Conservation (phyloP, 2,888 invertebrate genomes). For the Trissolcus brochymenae region DNA sequence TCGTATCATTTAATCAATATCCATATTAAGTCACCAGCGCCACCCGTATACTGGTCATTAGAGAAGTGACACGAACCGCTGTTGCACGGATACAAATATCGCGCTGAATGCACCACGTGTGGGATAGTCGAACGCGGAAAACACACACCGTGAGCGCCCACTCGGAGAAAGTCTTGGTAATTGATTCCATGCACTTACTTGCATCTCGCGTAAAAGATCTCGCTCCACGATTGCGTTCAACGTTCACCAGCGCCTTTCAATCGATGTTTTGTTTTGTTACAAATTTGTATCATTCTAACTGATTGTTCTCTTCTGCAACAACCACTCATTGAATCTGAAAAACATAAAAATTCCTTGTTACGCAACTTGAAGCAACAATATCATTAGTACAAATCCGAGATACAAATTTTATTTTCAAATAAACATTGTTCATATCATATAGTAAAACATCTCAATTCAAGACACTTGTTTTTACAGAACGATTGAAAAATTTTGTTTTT, state of each 20-base stretch:
- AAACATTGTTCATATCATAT: too few species aligned
- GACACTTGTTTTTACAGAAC: too few species aligned
- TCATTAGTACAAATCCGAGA: too few species aligned
- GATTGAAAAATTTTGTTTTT: too few species aligned
- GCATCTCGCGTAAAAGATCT: slow-evolving; percentile 65
- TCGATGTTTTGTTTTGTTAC: slow-evolving; percentile 18
- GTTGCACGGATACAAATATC: slow-evolving; percentile 41
- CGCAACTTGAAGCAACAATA: too few species aligned
- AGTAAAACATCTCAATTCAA: too few species aligned
- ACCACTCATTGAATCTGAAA: too few species aligned
- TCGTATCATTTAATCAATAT: slow-evolving; percentile 46
- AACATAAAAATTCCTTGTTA: too few species aligned
- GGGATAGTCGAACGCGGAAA: slow-evolving; percentile 64
- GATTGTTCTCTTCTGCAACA: not conserved
- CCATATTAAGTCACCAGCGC: slow-evolving; percentile 43
- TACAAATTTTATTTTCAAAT: too few species aligned
- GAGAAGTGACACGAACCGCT: slow-evolving; percentile 28
- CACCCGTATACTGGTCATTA: slow-evolving; percentile 16
- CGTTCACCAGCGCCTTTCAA: slow-evolving; percentile 30
- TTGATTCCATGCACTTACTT: slow-evolving; percentile 71
- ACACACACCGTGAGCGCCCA: slow-evolving; percentile 67
- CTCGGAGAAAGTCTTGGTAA: slow-evolving; percentile 74
- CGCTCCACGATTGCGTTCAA: slow-evolving; percentile 61
- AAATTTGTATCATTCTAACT: slow-evolving; percentile 40
- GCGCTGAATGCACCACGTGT: slow-evolving; percentile 49